phyloP scores from a whole-genome alignment of 2,888 invertebrate species.

The Eudemis profundana region DNA sequence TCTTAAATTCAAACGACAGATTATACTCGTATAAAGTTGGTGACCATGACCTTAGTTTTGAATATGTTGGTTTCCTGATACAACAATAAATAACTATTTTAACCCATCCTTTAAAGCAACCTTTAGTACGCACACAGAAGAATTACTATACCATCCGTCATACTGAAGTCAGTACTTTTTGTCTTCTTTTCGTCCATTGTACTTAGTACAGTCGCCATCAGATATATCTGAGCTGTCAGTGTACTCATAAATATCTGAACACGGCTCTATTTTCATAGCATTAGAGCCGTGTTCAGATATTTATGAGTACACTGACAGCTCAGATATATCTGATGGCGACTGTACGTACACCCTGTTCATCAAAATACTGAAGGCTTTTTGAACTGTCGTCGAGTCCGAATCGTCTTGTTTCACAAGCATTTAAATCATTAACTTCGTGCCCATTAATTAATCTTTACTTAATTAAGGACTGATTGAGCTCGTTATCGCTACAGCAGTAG shows the following conservation, averaged over 20 bases:
- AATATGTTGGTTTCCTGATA: not conserved
- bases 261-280: no score
- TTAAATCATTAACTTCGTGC: slow-evolving; percentile 10
- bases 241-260: no score
- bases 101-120: not conserved
- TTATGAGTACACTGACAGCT: no score
- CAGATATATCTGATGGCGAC: no score
- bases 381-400: not conserved
- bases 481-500: slow-evolving; percentile 28
- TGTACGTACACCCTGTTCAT: no score
- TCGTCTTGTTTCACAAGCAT: slow-evolving; percentile 2
- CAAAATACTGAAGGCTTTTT: no score
- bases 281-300: no score
- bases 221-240: no score
- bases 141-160: no score
- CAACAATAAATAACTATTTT: not conserved
- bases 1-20: not conserved
- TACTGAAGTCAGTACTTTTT: no score
- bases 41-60: slow-evolving; percentile 7
- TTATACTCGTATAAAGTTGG: not conserved
- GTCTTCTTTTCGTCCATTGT: no score
- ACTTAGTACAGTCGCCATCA: no score
- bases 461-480: slow-evolving; percentile 20
- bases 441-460: slow-evolving; percentile 25
- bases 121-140: not conserved